These are phyloP conservation scores for Falco peregrinus DNA, from an alignment of 2,797 vertebrate species.

Conservation along the genomic window DNA sequence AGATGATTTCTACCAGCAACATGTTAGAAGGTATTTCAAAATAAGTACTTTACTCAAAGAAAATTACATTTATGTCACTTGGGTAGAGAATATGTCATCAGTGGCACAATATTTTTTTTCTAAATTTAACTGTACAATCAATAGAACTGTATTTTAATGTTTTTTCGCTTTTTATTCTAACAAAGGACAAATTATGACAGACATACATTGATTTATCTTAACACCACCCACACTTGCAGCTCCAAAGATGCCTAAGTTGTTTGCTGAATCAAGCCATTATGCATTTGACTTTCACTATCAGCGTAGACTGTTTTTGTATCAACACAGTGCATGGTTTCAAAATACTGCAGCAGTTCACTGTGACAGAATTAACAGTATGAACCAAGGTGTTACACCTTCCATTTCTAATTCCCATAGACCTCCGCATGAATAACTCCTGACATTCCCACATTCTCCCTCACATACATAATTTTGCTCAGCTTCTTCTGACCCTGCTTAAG, in stretches of 20 bases:
- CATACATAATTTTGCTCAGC: not conserved
- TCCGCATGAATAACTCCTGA: not conserved
- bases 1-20: not conserved
- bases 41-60: not conserved
- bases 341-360: not conserved
- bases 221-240: not conserved
- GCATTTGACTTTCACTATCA: not conserved
- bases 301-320: not conserved
- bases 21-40: not conserved
- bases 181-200: not conserved
- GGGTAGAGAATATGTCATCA: not conserved
- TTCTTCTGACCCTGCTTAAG: not conserved
- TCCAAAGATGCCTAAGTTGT: not conserved
- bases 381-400: not conserved
- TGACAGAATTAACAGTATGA: not conserved
- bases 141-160: not conserved
- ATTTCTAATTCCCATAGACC: not conserved
- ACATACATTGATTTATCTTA: accelerated
- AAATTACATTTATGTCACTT: not conserved
- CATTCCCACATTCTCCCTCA: no score
- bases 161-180: not conserved
- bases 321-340: not conserved
- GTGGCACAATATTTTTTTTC: not conserved
- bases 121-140: not conserved
- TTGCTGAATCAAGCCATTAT: not conserved